phyloP scores from a whole-genome alignment of 2,113 vertebrate species.

The Raja brachyura region DNA sequence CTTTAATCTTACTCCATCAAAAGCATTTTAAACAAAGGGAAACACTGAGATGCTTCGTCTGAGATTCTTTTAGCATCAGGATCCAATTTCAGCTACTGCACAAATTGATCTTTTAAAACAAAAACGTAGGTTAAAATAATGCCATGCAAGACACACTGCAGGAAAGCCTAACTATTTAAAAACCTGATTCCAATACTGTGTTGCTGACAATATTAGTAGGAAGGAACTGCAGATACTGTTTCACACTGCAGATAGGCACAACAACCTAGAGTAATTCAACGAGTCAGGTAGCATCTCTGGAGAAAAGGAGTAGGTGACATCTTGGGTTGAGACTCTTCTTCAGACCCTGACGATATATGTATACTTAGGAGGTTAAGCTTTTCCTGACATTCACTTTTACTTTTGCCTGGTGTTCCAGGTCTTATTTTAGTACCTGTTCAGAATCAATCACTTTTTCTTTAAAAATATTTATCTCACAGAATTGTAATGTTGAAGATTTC shows the following conservation, averaged over 20 bases:
- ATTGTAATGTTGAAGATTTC: not conserved
- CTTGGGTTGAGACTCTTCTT: too few relatives aligned
- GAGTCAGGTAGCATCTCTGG: too few relatives aligned
- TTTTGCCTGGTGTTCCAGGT: not conserved
- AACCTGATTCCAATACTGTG: not conserved
- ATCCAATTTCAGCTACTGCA: not conserved
- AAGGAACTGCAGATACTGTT: too few relatives aligned
- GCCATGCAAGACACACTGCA: not conserved
- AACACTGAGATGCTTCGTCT: not conserved
- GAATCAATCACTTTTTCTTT: not conserved
- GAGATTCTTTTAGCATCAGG: not conserved
- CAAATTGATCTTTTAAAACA: slow-evolving; percentile 2
- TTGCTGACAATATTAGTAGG: not conserved
- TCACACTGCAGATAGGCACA: too few relatives aligned
- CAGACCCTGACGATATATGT: not conserved
- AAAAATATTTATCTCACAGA: not conserved
- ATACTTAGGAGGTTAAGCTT: not conserved
- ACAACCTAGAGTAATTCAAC: too few relatives aligned
- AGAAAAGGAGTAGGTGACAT: too few relatives aligned
- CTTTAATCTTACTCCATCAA: not conserved
- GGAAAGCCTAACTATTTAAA: not conserved
- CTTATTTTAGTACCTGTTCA: not conserved
- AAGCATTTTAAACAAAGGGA: too few relatives aligned
- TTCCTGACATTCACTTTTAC: not conserved
- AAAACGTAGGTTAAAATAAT: not conserved